phyloP scores from a whole-genome alignment of 2,113 vertebrate genomes.

The Copsychus sechellarum region DNA sequence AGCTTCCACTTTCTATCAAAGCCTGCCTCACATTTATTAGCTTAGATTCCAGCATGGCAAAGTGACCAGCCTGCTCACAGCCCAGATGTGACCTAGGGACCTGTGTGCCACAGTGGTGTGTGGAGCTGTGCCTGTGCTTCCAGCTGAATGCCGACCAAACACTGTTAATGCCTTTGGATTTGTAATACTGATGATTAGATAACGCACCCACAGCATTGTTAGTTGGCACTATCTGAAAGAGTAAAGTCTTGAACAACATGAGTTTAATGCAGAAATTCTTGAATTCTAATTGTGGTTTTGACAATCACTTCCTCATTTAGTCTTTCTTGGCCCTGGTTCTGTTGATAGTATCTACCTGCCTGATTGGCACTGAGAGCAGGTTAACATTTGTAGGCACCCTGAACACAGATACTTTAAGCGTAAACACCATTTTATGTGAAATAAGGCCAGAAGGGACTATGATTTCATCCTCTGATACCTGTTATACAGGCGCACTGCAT shows the following conservation, averaged over 20 bases:
- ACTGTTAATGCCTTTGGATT: neutral
- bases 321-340: conserved; percentile 33
- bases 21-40: neutral
- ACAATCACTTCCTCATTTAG: conserved; percentile 25
- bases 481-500: neutral
- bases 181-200: neutral
- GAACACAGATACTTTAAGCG: neutral
- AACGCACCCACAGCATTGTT: conserved; percentile 18
- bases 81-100: neutral
- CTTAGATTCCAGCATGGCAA: fast-evolving
- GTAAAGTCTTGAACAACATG: neutral
- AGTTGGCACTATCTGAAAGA: conserved; percentile 41
- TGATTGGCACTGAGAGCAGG: neutral
- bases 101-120: neutral
- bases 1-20: neutral
- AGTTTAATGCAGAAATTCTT: conserved; percentile 10
- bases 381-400: neutral
- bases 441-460: neutral
- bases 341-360: conserved; percentile 38
- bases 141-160: neutral
- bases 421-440: neutral
- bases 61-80: neutral
- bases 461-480: neutral
- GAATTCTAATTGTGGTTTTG: conserved; percentile 39
- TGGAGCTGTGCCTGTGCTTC: neutral